Evolutionary conservation across 1,140 invertebrate species (phyloP).

Genomic region (Anastrepha obliqua): DNA sequence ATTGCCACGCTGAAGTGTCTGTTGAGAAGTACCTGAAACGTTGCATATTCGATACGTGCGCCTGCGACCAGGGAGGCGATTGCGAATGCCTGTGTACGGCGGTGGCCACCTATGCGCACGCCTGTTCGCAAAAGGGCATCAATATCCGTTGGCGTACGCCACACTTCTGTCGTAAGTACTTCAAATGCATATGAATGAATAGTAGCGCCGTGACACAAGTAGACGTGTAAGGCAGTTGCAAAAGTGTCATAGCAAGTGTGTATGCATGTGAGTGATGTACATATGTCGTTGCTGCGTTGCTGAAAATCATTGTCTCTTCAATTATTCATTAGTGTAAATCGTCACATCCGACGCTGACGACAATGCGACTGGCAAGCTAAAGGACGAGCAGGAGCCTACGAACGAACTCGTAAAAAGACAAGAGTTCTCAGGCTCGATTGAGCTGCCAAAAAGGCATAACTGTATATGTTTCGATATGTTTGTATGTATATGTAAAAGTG

Average conservation of each 20-base stretch:
- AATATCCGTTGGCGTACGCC: constrained; percentile 87
- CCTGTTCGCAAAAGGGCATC: constrained; percentile 83
- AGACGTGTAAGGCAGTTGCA: background rate
- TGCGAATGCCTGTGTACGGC: constrained; percentile 93
- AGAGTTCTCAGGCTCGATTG: background rate
- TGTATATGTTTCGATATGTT: background rate
- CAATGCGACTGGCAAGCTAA: constrained; percentile 32
- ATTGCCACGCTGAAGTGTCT: constrained; percentile 87
- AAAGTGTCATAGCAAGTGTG: background rate
- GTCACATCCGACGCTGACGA: constrained; percentile 38
- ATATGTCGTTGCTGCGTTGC: background rate
- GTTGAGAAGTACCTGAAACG: constrained; percentile 81
- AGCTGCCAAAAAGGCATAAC: background rate
- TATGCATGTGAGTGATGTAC: background rate
- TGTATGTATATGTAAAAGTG: background rate
- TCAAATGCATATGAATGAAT: background rate
- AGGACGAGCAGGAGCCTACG: too few species aligned
- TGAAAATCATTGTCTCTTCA: constrained; percentile 58
- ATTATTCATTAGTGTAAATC: constrained; percentile 60
- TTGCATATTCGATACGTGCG: constrained; percentile 89
- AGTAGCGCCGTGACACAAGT: background rate
- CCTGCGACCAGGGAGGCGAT: constrained; percentile 91
- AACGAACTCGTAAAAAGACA: background rate
- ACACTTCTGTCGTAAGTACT: constrained; percentile 85
- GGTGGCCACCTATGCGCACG: constrained; percentile 88